A percentile compares a stretch with the other conserved stretches of the same genome.
These are phyloP conservation scores for Parus major DNA, from an alignment of 2,113 vertebrate species.

Conservation along the genomic window DNA sequence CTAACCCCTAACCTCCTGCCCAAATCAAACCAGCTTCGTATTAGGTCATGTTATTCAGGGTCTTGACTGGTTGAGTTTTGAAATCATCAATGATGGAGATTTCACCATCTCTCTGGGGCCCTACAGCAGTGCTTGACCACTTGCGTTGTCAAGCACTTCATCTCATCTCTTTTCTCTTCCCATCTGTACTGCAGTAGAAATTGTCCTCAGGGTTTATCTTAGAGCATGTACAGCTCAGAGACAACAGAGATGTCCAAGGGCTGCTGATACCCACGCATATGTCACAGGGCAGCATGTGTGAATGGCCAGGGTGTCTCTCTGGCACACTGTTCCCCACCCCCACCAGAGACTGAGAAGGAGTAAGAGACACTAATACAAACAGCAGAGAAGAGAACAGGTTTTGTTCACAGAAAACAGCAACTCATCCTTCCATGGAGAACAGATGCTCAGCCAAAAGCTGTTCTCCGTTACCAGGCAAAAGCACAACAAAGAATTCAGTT, in stretches of 20 bases:
- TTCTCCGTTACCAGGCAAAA: neutral
- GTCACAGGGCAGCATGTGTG: neutral
- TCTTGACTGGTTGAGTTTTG: neutral
- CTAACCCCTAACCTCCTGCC: neutral
- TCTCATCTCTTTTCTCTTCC: neutral
- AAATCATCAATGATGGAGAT: neutral
- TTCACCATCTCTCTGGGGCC: neutral
- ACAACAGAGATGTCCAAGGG: neutral
- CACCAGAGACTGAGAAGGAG: neutral
- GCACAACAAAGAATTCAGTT: neutral
- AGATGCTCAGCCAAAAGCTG: neutral
- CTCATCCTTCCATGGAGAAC: neutral
- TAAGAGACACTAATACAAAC: neutral
- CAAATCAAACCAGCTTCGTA: neutral
- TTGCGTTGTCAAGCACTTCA: neutral
- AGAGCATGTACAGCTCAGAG: neutral
- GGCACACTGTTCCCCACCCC: neutral
- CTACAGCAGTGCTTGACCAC: neutral
- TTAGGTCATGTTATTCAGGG: neutral
- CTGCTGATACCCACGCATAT: neutral
- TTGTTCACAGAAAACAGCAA: neutral
- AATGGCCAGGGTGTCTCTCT: neutral
- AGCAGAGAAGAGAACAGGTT: neutral
- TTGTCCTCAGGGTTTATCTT: neutral
- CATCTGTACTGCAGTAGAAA: neutral